Base-by-base conservation (phyloP, 30 jellyfish, hydroid and myxozoan genomes). In the Cassiopea xamachana region DNA sequence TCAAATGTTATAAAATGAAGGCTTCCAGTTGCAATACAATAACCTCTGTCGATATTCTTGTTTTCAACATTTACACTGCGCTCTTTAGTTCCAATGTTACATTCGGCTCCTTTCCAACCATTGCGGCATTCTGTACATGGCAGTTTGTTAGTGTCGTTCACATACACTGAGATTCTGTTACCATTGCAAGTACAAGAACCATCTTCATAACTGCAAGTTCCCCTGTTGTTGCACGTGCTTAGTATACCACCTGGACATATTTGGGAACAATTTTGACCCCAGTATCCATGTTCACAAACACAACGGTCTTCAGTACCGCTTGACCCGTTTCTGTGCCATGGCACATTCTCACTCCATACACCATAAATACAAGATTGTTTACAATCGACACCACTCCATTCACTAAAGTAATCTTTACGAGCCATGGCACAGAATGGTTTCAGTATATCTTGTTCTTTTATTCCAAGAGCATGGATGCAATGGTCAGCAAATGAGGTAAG, bases 21-120 rank as follows among this genome's bases (percentile, higher is more conserved):
- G 27, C 47, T 82, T 15, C 96, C 96, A 73, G 59, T 71, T 2
- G 89, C 96, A 27, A 44, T 58, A 55, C 96, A 81, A 12, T 80
- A 47, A 14, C 85, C 50, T 18, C 79, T 17, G n/a, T 71, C 59
- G 18, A 39, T 81, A 16, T 44, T 61, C 45, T 72, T 60, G 71
- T 43, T 70, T 47, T 17, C 46, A 12, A 62, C 85, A 14, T 44
- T 18, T 8, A 47, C 80, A 7, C 73, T 48, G 2, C 12, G 19
- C 58, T 73, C 90, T 62, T 48, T 75, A 39, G 10, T 70, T 16
- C 89, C 96, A 6, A 89, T 51, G 73, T 75, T 69, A 60, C 96
- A 89, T 10, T 89, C 84, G 2, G 51, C 84, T 9, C 96, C 96
- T 44, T 60, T 73, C 96, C 96, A 89, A 10, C 96, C 96, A 15